These are phyloP conservation scores for Sitobion miscanthi DNA, from an alignment of 1,140 invertebrate genomes.

Conservation along the genomic window DNA sequence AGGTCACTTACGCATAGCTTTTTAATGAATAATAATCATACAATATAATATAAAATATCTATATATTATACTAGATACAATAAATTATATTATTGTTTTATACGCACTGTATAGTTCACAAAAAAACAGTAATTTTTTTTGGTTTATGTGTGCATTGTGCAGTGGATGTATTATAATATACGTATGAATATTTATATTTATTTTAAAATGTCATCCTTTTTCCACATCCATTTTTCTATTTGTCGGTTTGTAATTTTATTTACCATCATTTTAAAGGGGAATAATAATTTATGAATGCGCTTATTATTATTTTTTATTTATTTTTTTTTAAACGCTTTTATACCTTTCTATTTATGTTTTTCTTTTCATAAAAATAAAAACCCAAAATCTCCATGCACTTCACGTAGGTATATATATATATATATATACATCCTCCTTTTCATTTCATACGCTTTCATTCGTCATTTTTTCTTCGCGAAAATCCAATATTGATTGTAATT, in stretches of 20 bases:
- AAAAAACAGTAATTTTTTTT: neutral
- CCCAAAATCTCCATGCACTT: neutral
- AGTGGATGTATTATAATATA: neutral
- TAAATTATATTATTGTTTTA: neutral
- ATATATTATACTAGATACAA: neutral
- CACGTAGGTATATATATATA: neutral
- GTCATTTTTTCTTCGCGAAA: neutral
- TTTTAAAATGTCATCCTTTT: slow-evolving; percentile 3
- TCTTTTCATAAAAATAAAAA: neutral
- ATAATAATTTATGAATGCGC: slow-evolving; percentile 13
- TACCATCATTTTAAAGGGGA: neutral
- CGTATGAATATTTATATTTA: neutral
- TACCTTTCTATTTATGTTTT: slow-evolving; percentile 22
- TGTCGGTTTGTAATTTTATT: slow-evolving; percentile 3
- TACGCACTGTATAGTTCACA: neutral
- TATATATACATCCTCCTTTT: neutral
- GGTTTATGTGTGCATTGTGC: neutral
- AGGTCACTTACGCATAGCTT: neutral
- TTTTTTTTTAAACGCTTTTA: neutral
- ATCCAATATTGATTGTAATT: neutral
- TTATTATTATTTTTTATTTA: neutral
- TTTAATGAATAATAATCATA: neutral
- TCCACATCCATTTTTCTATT: neutral
- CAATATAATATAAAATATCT: neutral
- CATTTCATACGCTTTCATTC: neutral